Percentiles rank a stretch among this genome's conserved stretches.
These are phyloP conservation scores for Acronicta psi DNA, from an alignment of 2,888 invertebrate genomes.

Conservation along the genomic window DNA sequence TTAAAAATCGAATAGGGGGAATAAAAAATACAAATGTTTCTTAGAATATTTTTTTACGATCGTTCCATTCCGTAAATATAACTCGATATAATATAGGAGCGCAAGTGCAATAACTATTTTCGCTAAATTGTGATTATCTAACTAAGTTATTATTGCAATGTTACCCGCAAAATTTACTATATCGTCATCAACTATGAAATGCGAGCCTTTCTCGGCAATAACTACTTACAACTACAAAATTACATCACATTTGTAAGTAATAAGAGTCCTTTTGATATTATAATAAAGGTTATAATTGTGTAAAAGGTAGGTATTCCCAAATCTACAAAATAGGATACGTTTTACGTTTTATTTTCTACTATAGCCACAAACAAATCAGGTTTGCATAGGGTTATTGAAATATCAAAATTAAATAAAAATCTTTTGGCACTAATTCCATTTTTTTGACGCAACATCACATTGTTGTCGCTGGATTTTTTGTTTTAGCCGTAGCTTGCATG, in stretches of 20 bases:
- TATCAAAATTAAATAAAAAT: too few species aligned
- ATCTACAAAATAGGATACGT: conserved; percentile 1
- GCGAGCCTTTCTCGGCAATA: conserved; percentile 57
- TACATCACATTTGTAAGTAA: conserved; percentile 77
- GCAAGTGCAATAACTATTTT: conserved; percentile 50
- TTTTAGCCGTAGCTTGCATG: too few species aligned
- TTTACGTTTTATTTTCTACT: not conserved
- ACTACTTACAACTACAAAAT: conserved; percentile 66
- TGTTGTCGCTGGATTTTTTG: not conserved
- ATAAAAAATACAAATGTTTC: not conserved
- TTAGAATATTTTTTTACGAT: not conserved
- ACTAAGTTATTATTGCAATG: conserved; percentile 60
- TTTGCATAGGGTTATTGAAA: not conserved
- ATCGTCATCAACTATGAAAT: conserved; percentile 58
- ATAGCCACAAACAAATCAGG: conserved; percentile 8
- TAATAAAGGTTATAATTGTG: conserved; percentile 7
- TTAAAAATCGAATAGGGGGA: not conserved
- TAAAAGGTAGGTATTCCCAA: conserved; percentile 10
- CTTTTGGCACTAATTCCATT: too few species aligned
- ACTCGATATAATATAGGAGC: conserved; percentile 15
- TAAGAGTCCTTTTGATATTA: conserved; percentile 55
- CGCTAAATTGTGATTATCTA: conserved; percentile 46
- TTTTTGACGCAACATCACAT: conserved; percentile 7
- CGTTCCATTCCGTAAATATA: not conserved
- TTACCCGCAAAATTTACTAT: conserved; percentile 64